phyloP scores from a whole-genome alignment of 1,140 invertebrate genomes.

The Dendrolimus kikuchii region DNA sequence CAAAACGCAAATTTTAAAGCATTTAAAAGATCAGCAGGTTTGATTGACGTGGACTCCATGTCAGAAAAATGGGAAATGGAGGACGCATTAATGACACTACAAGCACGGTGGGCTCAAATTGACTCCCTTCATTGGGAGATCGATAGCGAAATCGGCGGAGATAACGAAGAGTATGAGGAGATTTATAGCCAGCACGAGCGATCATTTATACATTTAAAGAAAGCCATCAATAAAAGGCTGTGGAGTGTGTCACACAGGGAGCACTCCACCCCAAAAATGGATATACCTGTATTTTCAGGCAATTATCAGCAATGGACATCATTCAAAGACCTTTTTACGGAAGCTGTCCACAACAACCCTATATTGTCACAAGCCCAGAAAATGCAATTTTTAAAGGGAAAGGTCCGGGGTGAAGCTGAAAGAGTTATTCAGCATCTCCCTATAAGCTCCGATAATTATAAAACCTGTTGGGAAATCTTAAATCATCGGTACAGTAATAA shows the following conservation, averaged over 20 bases:
- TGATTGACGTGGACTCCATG: slow-evolving; percentile 8
- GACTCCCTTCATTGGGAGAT: neutral
- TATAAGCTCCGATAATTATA: too few species aligned
- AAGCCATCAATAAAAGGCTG: slow-evolving; percentile 4
- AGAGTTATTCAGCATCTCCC: too few species aligned
- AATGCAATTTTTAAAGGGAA: too few species aligned
- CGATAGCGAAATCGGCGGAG: slow-evolving; percentile 1
- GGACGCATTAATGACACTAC: slow-evolving; percentile 3
- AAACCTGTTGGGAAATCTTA: too few species aligned
- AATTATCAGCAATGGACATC: too few species aligned
- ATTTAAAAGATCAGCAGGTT: slow-evolving; percentile 1
- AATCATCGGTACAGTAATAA: too few species aligned
- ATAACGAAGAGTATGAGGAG: slow-evolving; percentile 4
- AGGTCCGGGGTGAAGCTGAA: too few species aligned
- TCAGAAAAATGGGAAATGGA: slow-evolving; percentile 13
- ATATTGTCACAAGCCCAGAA: too few species aligned
- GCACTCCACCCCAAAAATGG: too few species aligned
- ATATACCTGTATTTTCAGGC: too few species aligned
- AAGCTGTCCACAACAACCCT: too few species aligned
- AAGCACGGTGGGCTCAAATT: slow-evolving; percentile 6
- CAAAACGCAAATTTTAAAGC: slow-evolving; percentile 7
- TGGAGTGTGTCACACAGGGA: neutral
- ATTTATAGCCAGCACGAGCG: slow-evolving; percentile 1
- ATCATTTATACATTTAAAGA: neutral
- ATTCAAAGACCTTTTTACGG: too few species aligned